Conservation (phyloP, 1,140 invertebrate species). For the Drosophila leontia region DNA sequence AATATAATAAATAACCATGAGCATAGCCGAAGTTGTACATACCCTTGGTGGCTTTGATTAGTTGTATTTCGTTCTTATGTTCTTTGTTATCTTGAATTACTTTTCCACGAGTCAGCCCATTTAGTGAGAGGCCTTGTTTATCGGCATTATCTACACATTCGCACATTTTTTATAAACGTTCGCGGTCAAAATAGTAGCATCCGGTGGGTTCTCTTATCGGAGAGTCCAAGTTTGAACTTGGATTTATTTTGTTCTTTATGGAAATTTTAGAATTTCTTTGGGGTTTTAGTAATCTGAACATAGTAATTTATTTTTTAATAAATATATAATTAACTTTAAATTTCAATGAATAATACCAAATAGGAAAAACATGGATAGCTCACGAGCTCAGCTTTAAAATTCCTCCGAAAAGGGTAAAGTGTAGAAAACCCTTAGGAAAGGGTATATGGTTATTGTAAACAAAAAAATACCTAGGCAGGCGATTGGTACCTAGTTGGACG, state of each 20-base stretch:
- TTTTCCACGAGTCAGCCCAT: conserved; percentile 29
- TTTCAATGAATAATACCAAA: not conserved
- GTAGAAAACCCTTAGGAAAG: not conserved
- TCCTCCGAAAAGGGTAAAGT: not conserved
- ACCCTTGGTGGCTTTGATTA: conserved; percentile 25
- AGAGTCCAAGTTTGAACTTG: not conserved
- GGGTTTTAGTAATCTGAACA: not conserved
- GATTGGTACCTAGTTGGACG: not conserved
- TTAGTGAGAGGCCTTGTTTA: conserved; percentile 29
- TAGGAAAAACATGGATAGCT: too few relatives aligned
- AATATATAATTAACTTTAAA: not conserved
- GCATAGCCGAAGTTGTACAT: conserved; percentile 23
- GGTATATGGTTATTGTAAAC: conserved; percentile 6
- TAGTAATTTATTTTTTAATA: too few relatives aligned
- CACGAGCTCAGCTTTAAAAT: not conserved
- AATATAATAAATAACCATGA: conserved; percentile 8
- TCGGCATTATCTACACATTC: conserved; percentile 34
- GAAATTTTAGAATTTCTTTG: not conserved
- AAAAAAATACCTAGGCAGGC: not conserved
- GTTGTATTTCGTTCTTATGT: conserved; percentile 8
- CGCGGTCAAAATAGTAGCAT: conserved; percentile 8
- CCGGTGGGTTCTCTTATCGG: conserved; percentile 1
- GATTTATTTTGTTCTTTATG: not conserved
- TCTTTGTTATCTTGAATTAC: conserved; percentile 27
- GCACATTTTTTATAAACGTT: conserved; percentile 23